Evolutionary conservation across 1,140 invertebrate species (phyloP).

Genomic region (Amphibalanus amphitrite): DNA sequence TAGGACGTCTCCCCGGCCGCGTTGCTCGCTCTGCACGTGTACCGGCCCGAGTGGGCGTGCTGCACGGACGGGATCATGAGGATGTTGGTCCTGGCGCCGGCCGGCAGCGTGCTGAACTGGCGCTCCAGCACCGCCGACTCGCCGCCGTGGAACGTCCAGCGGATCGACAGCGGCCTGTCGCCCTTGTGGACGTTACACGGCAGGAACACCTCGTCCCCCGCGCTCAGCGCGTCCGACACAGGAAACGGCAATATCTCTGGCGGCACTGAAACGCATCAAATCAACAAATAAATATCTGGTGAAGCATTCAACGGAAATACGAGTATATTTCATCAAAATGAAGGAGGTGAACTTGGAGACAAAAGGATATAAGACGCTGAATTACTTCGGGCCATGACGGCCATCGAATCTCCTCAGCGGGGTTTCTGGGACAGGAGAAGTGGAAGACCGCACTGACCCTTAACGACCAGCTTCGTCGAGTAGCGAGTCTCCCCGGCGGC

Average conservation of each 20-base stretch:
- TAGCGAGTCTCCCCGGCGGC: slow-evolving; percentile 39
- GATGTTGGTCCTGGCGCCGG: slow-evolving; percentile 49
- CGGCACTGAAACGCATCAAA: slow-evolving; percentile 12
- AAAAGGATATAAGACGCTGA: too few relatives aligned
- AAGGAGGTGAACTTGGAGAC: too few relatives aligned
- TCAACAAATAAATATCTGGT: too few relatives aligned
- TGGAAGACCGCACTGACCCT: slow-evolving; percentile 27
- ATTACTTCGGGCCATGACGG: too few relatives aligned
- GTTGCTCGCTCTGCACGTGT: slow-evolving; percentile 30
- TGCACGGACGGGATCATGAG: slow-evolving; percentile 55
- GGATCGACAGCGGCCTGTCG: slow-evolving; percentile 57
- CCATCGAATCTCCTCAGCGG: too few relatives aligned
- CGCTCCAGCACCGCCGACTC: slow-evolving; percentile 17
- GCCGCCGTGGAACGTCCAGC: slow-evolving; percentile 52
- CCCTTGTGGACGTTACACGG: slow-evolving; percentile 68
- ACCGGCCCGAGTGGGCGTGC: slow-evolving; percentile 32
- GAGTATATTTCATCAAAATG: too few relatives aligned
- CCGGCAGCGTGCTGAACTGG: slow-evolving; percentile 25
- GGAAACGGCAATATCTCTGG: slow-evolving; percentile 19
- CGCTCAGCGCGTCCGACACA: slow-evolving; percentile 17
- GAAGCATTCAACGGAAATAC: too few relatives aligned
- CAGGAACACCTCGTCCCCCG: slow-evolving; percentile 25
- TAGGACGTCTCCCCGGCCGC: slow-evolving; percentile 22
- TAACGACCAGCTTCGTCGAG: slow-evolving; percentile 32
- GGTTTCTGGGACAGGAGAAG: too few relatives aligned